phyloP scores from a whole-genome alignment of 1,140 invertebrate genomes.

The Drosophila mauritiana region DNA sequence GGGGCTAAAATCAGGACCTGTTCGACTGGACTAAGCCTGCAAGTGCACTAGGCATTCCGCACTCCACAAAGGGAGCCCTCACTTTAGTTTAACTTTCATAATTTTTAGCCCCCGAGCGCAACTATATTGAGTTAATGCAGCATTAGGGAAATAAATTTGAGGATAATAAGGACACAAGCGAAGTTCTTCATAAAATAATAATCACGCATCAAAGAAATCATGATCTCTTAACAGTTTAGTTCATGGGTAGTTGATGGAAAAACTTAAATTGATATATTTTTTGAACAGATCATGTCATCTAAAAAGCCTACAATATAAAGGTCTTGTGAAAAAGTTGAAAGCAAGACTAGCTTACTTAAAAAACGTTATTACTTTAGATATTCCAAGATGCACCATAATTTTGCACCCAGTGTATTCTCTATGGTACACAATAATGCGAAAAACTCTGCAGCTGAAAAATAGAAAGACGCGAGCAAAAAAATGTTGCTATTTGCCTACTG shows the following conservation, averaged over 20 bases:
- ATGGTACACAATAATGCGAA: slow-evolving; percentile 36
- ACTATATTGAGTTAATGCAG: not conserved
- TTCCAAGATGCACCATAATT: not conserved
- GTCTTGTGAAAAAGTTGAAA: not conserved
- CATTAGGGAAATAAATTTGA: not conserved
- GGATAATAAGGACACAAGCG: not conserved
- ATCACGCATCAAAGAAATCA: too few relatives aligned
- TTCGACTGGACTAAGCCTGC: slow-evolving; percentile 45
- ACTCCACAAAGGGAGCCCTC: not conserved
- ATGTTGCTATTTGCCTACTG: slow-evolving; percentile 59
- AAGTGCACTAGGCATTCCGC: slow-evolving; percentile 16
- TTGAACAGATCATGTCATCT: too few relatives aligned
- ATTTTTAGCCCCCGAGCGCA: not conserved
- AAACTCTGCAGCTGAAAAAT: slow-evolving; percentile 51
- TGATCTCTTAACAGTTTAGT: too few relatives aligned
- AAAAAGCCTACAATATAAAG: too few relatives aligned
- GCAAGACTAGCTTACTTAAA: too few relatives aligned
- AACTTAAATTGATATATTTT: not conserved
- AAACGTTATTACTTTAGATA: too few relatives aligned
- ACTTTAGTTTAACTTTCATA: not conserved
- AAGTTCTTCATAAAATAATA: not conserved
- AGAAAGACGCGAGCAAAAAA: slow-evolving; percentile 55
- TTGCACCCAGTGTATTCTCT: slow-evolving; percentile 30
- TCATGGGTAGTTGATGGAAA: too few relatives aligned
- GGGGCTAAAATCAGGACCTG: slow-evolving; percentile 42